phyloP scores from a whole-genome alignment of 2,888 invertebrate species.

The Coenonympha arcania region DNA sequence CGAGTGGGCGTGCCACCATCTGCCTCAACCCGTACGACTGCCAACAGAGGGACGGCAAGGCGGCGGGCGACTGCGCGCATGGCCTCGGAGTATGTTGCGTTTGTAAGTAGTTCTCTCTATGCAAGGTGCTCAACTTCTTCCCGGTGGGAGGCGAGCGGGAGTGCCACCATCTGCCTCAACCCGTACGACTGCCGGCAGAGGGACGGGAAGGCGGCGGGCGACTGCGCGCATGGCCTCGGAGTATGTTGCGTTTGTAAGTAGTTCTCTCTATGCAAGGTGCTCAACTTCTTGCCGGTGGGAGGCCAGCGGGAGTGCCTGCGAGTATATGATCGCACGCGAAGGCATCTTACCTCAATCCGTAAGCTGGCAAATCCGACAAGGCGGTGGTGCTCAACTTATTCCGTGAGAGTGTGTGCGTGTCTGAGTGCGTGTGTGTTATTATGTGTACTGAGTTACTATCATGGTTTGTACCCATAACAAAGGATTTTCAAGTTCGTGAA shows the following conservation, averaged over 20 bases:
- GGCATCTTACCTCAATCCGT: too few relatives aligned
- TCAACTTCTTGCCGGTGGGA: constrained; percentile 88
- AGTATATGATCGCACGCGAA: too few relatives aligned
- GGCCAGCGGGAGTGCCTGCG: constrained; percentile 85
- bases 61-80: constrained; percentile 84
- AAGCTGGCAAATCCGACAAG: too few relatives aligned
- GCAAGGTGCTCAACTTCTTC: constrained; percentile 84
- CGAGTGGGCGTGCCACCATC: constrained; percentile 80
- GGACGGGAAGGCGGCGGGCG: constrained; percentile 79
- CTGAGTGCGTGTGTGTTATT: too few relatives aligned
- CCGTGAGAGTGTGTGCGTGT: too few relatives aligned
- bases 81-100: constrained; percentile 91
- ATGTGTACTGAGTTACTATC: too few relatives aligned
- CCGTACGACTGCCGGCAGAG: constrained; percentile 87
- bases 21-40: constrained; percentile 91
- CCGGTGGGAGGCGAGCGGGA: constrained; percentile 88
- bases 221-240: constrained; percentile 87
- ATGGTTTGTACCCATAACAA: too few relatives aligned
- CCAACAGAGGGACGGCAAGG: constrained; percentile 78
- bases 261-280: constrained; percentile 71
- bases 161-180: constrained; percentile 85
- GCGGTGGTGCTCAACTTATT: too few relatives aligned
- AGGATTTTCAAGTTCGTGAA: too few relatives aligned
- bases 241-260: constrained; percentile 89
- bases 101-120: constrained; percentile 77